These are phyloP conservation scores for Leuciscus idus DNA, from an alignment of 2,113 vertebrate species.

Conservation along the genomic window DNA sequence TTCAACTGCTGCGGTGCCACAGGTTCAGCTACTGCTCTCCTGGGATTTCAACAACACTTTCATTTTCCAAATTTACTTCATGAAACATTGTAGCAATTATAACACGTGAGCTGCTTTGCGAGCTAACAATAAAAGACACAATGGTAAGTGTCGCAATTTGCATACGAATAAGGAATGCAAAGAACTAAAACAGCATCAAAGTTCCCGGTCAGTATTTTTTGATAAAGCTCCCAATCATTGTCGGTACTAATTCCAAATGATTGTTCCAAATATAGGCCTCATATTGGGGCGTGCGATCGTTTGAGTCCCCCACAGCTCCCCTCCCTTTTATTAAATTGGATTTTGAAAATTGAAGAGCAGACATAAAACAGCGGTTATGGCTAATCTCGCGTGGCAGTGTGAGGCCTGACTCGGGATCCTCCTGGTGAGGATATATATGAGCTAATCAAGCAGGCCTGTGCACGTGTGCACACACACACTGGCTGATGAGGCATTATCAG, in stretches of 20 bases:
- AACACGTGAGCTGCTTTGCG: constrained; percentile 3
- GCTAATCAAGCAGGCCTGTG: constrained; percentile 34
- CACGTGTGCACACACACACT: background rate
- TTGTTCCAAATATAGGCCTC: constrained; percentile 30
- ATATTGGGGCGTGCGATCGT: constrained; percentile 1
- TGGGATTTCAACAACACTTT: constrained; percentile 33
- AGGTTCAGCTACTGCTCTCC: constrained; percentile 39
- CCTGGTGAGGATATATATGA: constrained; percentile 39
- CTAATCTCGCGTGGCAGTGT: constrained; percentile 21
- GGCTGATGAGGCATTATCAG: constrained; percentile 31
- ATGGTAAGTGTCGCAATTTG: constrained; percentile 36
- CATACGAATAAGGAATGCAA: constrained; percentile 37
- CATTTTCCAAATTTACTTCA: constrained; percentile 43
- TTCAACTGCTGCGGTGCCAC: constrained; percentile 8
- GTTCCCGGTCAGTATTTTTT: constrained; percentile 26
- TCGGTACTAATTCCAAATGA: constrained; percentile 40
- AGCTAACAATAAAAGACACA: constrained; percentile 40
- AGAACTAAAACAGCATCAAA: constrained; percentile 21
- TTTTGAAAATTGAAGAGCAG: constrained; percentile 51
- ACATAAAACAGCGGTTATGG: constrained; percentile 33
- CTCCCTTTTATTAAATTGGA: constrained; percentile 41
- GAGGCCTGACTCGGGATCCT: constrained; percentile 32
- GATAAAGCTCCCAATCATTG: constrained; percentile 16
- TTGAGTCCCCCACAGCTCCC: background rate
- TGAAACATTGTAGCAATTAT: constrained; percentile 47